A percentile compares a stretch with the other conserved stretches of the same genome.
Conservation (phyloP, 2,888 invertebrate species). For the Brenthis hecate region DNA sequence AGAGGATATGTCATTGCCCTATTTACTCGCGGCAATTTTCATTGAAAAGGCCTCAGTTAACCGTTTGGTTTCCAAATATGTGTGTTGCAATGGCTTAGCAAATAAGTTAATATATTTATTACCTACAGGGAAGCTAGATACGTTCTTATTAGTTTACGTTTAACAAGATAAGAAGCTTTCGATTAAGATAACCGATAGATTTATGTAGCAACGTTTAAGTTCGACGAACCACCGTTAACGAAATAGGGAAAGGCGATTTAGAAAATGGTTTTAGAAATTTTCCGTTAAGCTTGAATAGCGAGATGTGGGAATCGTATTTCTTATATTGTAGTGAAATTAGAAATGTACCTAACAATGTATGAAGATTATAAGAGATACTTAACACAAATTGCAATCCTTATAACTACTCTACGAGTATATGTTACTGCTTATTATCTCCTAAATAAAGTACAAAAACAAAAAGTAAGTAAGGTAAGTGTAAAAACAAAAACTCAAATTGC, state of each 20-base stretch:
- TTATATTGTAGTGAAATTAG: constrained; percentile 28
- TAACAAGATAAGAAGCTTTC: constrained; percentile 60
- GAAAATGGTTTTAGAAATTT: constrained; percentile 52
- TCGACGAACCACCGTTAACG: constrained; percentile 75
- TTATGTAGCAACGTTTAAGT: constrained; percentile 56
- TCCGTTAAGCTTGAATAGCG: constrained; percentile 46
- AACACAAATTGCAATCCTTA: background rate
- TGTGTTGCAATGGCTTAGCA: constrained; percentile 4
- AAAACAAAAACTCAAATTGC: background rate
- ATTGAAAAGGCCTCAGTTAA: background rate
- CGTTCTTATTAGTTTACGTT: constrained; percentile 46
- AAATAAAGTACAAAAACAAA: no score
- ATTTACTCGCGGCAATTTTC: no score
- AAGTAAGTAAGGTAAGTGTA: no score
- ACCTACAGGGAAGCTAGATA: constrained; percentile 25
- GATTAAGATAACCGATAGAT: constrained; percentile 65
- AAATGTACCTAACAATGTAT: background rate
- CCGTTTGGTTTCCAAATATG: background rate
- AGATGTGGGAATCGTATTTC: constrained; percentile 35
- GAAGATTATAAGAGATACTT: background rate
- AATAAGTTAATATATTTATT: constrained; percentile 20
- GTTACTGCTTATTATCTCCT: no score
- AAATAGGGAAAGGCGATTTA: constrained; percentile 65
- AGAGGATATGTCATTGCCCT: no score
- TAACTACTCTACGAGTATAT: no score